These are phyloP conservation scores for Crocodylus rhombifer DNA, from an alignment of 2,797 vertebrate species.

Conservation along the genomic window DNA sequence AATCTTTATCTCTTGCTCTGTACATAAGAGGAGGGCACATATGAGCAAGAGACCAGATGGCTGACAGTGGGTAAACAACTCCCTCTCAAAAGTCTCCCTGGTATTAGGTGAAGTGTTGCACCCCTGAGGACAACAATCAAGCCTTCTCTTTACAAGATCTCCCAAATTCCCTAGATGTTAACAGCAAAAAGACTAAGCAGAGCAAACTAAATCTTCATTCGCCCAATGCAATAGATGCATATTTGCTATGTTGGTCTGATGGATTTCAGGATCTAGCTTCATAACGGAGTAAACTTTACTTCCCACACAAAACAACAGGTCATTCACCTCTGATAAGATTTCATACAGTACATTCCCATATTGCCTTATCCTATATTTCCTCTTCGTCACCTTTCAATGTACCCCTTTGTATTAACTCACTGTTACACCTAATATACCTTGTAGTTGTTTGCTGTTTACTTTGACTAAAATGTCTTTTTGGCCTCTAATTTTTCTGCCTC, in stretches of 20 bases:
- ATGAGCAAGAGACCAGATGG: constrained; percentile 11
- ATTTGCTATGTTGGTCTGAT: not conserved
- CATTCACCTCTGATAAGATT: not conserved
- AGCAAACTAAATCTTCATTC: not conserved
- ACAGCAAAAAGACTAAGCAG: not conserved
- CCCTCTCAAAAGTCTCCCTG: constrained; percentile 28
- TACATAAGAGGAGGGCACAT: constrained; percentile 38
- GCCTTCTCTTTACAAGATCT: not conserved
- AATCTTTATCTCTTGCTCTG: not conserved
- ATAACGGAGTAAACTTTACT: not conserved
- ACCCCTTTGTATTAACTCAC: not conserved
- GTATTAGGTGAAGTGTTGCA: constrained; percentile 1
- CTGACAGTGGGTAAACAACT: constrained; percentile 12
- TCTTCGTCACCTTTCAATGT: not conserved
- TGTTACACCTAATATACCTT: not conserved
- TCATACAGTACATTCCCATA: not conserved
- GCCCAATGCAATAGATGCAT: not conserved
- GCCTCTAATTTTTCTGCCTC: not conserved
- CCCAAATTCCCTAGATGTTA: not conserved
- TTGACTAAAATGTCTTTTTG: not conserved
- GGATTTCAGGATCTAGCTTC: not conserved
- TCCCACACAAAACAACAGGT: not conserved
- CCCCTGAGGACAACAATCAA: constrained; percentile 17
- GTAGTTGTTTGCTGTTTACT: not conserved
- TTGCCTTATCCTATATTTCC: not conserved